Evolutionary conservation across 2,888 invertebrate genomes (phyloP).

Genomic region (Steinernema scapterisci): DNA sequence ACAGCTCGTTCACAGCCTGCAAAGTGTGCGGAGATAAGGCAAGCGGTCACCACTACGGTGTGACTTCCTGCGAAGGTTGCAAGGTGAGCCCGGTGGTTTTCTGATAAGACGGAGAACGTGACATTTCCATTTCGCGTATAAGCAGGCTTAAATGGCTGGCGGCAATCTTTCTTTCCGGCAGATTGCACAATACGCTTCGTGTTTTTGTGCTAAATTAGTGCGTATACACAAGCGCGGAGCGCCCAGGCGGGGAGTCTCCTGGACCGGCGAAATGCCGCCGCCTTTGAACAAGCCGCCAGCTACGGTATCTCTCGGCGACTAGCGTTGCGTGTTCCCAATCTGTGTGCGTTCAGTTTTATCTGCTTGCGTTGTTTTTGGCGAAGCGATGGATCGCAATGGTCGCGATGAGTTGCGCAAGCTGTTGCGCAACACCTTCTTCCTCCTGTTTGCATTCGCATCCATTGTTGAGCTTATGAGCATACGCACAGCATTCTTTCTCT

Average conservation of each 20-base stretch:
- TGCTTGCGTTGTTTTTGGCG: conserved; percentile 20
- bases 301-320: conserved; percentile 1
- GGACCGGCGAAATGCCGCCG: background rate
- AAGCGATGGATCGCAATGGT: conserved; percentile 19
- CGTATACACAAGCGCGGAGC: too few relatives aligned
- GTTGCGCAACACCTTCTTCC: conserved; percentile 28
- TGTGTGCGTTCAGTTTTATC: conserved; percentile 29
- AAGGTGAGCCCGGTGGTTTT: conserved; percentile 71
- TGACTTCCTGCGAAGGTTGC: conserved; percentile 74
- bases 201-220: too few relatives aligned
- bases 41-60: conserved; percentile 62
- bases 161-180: background rate
- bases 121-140: too few relatives aligned
- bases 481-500: background rate
- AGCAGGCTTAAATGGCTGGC: background rate
- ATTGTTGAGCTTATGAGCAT: conserved; percentile 30
- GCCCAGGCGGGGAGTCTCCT: background rate
- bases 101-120: too few relatives aligned
- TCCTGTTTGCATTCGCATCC: conserved; percentile 26
- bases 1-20: conserved; percentile 15
- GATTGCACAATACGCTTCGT: background rate
- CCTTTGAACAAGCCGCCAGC: background rate
- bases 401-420: conserved; percentile 24
- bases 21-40: conserved; percentile 61
- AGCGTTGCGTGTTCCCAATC: conserved; percentile 14